These are phyloP conservation scores for Eledona agricola DNA, from an alignment of 2,888 invertebrate genomes.

Conservation along the genomic window DNA sequence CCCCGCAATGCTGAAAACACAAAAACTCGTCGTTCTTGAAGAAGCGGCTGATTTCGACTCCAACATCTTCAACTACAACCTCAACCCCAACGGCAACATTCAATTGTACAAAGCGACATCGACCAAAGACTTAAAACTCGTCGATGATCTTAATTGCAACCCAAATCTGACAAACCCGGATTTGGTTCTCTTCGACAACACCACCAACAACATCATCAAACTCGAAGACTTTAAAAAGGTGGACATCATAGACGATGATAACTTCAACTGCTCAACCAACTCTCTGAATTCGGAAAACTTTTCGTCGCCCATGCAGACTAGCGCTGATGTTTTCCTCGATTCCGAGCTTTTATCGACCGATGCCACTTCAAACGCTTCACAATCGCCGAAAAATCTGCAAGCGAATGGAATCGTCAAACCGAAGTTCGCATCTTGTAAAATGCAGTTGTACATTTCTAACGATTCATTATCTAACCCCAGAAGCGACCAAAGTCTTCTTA, in stretches of 20 bases:
- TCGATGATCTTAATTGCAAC: constrained; percentile 29
- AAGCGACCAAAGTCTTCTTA: constrained; percentile 61
- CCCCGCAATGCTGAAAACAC: constrained; percentile 18
- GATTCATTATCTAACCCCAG: constrained; percentile 60
- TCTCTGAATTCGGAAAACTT: constrained; percentile 62
- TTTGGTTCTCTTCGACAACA: constrained; percentile 51
- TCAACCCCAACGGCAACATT: constrained; percentile 38
- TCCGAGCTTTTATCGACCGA: constrained; percentile 62
- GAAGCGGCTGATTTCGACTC: constrained; percentile 21
- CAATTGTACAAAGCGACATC: constrained; percentile 34
- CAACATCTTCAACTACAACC: constrained; percentile 37
- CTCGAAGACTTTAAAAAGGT: constrained; percentile 53
- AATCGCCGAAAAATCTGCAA: constrained; percentile 59
- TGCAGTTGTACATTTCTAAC: constrained; percentile 50
- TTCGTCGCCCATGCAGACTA: constrained; percentile 64
- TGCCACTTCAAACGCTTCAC: constrained; percentile 61
- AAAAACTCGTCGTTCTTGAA: constrained; percentile 27
- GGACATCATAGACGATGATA: constrained; percentile 50
- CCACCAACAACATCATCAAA: constrained; percentile 54
- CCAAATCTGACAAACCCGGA: constrained; percentile 43
- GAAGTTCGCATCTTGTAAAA: constrained; percentile 30
- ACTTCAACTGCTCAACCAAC: constrained; percentile 61
- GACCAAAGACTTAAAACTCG: constrained; percentile 24
- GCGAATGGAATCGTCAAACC: constrained; percentile 37
- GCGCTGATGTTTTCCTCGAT: constrained; percentile 62